These are phyloP conservation scores for Cavia aperea DNA, from an alignment of 2,113 vertebrate genomes.

Conservation along the genomic window DNA sequence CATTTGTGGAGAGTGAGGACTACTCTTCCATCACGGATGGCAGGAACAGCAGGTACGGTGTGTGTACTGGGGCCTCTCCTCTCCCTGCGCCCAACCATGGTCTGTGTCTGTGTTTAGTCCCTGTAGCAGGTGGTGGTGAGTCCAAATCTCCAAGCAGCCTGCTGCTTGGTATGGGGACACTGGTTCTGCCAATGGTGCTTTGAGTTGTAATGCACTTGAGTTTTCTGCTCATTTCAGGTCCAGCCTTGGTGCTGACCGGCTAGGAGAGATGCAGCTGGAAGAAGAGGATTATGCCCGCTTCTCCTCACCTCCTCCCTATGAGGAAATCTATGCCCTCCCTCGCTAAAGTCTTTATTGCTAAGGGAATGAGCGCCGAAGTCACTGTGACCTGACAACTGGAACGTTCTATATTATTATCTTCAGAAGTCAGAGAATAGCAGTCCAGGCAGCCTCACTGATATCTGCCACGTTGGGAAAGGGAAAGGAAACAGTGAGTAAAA, in stretches of 20 bases:
- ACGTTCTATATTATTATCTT: not conserved
- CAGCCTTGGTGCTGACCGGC: conserved; percentile 41
- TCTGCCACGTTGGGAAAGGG: not conserved
- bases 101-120: not conserved
- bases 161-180: fast-evolving
- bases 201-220: not conserved
- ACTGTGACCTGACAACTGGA: not conserved
- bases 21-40: conserved; percentile 17
- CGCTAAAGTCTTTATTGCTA: not conserved
- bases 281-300: conserved; percentile 19
- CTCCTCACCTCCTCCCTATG: conserved; percentile 74
- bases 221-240: conserved; percentile 69
- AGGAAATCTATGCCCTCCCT: conserved; percentile 71
- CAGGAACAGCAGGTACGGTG: conserved; percentile 72
- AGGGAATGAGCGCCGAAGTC: not conserved
- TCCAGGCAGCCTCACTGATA: not conserved
- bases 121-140: not conserved
- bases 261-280: conserved; percentile 51
- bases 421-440: not conserved
- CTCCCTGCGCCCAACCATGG: not conserved
- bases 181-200: not conserved
- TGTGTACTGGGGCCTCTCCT: fast-evolving
- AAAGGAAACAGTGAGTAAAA: not conserved
- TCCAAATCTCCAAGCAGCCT: fast-evolving
- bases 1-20: conserved; percentile 69